A percentile compares a stretch with the other conserved stretches of the same genome.
Evolutionary conservation across 37 sponge, comb jelly and placozoan genomes (phyloP).

Genomic region (Eunapius fragilis): DNA sequence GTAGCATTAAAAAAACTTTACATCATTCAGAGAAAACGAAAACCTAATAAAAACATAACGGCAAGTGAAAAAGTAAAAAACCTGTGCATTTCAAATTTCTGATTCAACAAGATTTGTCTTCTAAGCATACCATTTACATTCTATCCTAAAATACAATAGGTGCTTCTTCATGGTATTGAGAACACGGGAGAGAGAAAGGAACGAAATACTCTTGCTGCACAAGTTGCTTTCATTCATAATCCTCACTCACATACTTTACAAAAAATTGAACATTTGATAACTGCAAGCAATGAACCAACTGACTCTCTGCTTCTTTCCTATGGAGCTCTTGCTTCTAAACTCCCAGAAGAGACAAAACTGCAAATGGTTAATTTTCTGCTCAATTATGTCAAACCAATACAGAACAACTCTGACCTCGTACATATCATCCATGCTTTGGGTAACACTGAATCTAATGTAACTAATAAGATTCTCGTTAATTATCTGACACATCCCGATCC

Average conservation of each 20-base stretch:
- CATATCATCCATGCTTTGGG: constrained; percentile 44
- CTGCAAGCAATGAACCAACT: neutral
- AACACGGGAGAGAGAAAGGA: constrained; percentile 5
- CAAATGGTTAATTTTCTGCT: constrained; percentile 13
- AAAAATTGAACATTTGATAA: constrained; percentile 12
- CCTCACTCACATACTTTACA: constrained; percentile 6
- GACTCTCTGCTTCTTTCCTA: constrained; percentile 35
- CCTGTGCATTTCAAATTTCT: no score
- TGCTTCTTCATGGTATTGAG: neutral
- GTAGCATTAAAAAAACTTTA: no score
- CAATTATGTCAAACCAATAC: neutral
- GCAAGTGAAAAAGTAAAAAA: no score
- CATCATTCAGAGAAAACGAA: no score
- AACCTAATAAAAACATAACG: no score
- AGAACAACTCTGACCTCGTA: constrained; percentile 16
- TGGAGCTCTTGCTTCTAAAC: constrained; percentile 23
- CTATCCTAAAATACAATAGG: constrained; percentile 1
- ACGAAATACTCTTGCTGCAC: neutral
- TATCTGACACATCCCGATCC: constrained; percentile 28
- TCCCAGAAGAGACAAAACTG: neutral
- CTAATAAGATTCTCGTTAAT: constrained; percentile 8
- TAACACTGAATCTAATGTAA: constrained; percentile 34
- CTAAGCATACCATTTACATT: no score
- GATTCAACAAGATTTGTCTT: no score
- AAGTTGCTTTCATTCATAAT: constrained; percentile 6